Evolutionary conservation across 2,888 invertebrate genomes (phyloP).

Genomic region (Biston betularia): DNA sequence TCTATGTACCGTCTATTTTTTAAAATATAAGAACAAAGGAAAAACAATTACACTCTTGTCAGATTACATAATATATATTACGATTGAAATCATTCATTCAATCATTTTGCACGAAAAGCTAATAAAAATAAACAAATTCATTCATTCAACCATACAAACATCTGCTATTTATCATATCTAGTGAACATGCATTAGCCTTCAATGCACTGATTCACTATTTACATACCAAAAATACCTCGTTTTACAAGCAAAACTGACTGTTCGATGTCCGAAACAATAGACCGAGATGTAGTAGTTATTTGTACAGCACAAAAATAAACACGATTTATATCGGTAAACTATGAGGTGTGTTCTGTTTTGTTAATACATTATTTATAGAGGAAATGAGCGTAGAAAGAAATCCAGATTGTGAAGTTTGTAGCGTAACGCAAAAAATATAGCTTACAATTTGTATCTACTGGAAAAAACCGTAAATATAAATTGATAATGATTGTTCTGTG

Average conservation of each 20-base stretch:
- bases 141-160: not conserved
- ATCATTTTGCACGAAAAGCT: too few relatives aligned
- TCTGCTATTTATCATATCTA: too few relatives aligned
- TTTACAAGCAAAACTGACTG: constrained; percentile 6
- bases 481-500: too few relatives aligned
- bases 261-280: constrained; percentile 9
- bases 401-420: not conserved
- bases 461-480: too few relatives aligned
- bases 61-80: too few relatives aligned
- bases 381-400: not conserved
- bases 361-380: constrained; percentile 2
- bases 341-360: not conserved
- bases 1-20: too few relatives aligned
- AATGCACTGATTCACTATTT: not conserved
- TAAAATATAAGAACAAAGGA: too few relatives aligned
- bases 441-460: not conserved
- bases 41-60: too few relatives aligned
- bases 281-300: not conserved
- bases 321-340: not conserved
- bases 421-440: not conserved
- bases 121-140: not conserved
- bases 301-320: not conserved
- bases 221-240: not conserved
- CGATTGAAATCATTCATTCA: too few relatives aligned
- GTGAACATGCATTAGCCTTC: not conserved